These are phyloP conservation scores for Machimus rusticus DNA, from an alignment of 2,888 invertebrate genomes.

Conservation along the genomic window DNA sequence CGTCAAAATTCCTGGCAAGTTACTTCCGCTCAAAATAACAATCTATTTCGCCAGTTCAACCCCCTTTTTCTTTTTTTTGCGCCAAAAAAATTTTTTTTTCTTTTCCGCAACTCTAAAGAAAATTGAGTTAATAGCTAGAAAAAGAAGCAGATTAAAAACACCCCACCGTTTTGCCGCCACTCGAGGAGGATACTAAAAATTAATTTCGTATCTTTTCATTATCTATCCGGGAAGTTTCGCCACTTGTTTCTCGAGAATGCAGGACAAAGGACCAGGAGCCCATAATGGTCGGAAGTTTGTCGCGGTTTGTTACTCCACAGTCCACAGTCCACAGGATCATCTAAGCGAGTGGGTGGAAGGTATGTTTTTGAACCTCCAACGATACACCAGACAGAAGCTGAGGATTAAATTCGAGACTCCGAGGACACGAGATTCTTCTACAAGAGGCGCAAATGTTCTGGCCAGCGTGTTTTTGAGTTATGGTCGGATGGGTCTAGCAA, in stretches of 20 bases:
- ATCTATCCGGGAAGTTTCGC: neutral
- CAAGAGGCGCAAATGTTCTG: neutral
- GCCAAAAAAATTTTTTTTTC: neutral
- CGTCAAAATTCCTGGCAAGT: constrained; percentile 31
- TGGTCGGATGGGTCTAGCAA: constrained; percentile 2
- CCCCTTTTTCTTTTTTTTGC: neutral
- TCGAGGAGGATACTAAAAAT: neutral
- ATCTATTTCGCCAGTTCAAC: neutral
- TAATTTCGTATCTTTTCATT: constrained; percentile 39
- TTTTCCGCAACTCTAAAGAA: neutral
- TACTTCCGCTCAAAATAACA: constrained; percentile 39
- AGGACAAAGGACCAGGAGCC: neutral
- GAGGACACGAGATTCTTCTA: neutral
- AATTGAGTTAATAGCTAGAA: constrained; percentile 38
- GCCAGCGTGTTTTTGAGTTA: constrained; percentile 14
- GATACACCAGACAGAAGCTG: neutral
- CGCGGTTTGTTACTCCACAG: neutral
- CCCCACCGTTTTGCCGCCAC: too few species aligned
- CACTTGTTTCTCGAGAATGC: neutral
- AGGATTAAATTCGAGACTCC: neutral
- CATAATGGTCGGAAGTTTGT: neutral
- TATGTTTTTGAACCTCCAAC: neutral
- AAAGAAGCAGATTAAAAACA: constrained; percentile 19
- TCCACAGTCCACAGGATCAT: neutral
- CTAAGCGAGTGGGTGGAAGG: neutral